Evolutionary conservation across 92 coral and sea anemone species (phyloP).

Genomic region (Epizoanthus scotinus): DNA sequence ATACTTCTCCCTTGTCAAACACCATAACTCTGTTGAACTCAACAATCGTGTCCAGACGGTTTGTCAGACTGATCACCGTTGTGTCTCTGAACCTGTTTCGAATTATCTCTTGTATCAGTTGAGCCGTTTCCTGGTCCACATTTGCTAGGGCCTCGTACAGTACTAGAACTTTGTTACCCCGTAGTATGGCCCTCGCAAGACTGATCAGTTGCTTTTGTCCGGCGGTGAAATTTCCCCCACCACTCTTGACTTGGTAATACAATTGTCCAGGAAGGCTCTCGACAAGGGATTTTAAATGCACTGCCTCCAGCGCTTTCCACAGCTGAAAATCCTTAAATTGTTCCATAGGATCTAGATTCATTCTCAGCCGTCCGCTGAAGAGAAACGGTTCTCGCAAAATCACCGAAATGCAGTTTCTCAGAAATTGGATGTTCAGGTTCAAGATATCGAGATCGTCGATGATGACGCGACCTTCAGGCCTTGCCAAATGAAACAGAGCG

Average conservation of each 20-base stretch:
- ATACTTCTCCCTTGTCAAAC: conserved; percentile 45
- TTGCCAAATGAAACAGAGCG: conserved; percentile 35
- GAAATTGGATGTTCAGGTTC: conserved; percentile 33
- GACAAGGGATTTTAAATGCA: conserved; percentile 42
- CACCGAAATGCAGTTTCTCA: conserved; percentile 51
- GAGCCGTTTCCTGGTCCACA: conserved; percentile 41
- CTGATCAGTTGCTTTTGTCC: conserved; percentile 39
- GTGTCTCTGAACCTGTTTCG: conserved; percentile 33
- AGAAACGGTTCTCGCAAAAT: conserved; percentile 46
- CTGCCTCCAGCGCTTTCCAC: conserved; percentile 54
- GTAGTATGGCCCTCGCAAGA: conserved; percentile 53
- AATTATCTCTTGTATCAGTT: conserved; percentile 42
- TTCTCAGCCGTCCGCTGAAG: conserved; percentile 47
- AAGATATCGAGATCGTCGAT: conserved; percentile 42
- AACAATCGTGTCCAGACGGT: conserved; percentile 49
- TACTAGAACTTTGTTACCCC: conserved; percentile 42
- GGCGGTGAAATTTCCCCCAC: conserved; percentile 20
- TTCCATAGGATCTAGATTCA: conserved; percentile 59
- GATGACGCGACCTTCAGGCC: conserved; percentile 27
- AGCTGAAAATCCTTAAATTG: conserved; percentile 45
- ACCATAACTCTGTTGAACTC: conserved; percentile 54
- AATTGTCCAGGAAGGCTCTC: conserved; percentile 47
- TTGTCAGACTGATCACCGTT: conserved; percentile 48
- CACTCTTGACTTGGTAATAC: conserved; percentile 24
- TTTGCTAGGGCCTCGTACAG: conserved; percentile 45